These are phyloP conservation scores for Reticulitermes speratus DNA, from an alignment of 1,140 invertebrate genomes.

Conservation along the genomic window DNA sequence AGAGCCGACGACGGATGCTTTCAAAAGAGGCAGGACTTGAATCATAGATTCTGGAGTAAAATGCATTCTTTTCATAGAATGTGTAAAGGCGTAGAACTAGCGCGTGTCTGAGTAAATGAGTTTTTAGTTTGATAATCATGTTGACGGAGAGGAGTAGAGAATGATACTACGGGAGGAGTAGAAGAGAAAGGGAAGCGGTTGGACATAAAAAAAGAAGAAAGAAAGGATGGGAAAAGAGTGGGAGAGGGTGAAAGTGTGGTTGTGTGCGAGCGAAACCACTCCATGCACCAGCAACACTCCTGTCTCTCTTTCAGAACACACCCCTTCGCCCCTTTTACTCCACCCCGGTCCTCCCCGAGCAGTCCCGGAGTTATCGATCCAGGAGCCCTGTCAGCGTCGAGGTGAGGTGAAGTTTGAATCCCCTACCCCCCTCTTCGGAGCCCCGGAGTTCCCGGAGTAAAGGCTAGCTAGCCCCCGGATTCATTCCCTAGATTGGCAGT, in stretches of 20 bases:
- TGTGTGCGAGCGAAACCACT: background rate
- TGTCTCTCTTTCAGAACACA: conserved; percentile 6
- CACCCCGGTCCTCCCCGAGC: background rate
- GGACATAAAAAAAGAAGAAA: background rate
- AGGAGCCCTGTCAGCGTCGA: background rate
- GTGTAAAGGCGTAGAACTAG: background rate
- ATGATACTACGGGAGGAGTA: background rate
- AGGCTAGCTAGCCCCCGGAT: conserved; percentile 3
- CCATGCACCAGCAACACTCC: background rate
- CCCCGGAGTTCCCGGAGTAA: background rate
- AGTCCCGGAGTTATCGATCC: conserved; percentile 1
- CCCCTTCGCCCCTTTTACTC: background rate
- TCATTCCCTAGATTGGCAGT: conserved; percentile 1
- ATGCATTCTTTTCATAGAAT: background rate
- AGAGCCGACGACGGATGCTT: too few species aligned
- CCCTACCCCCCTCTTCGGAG: background rate
- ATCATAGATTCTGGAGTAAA: background rate
- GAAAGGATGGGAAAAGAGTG: background rate
- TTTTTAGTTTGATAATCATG: conserved; percentile 1
- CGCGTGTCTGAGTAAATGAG: background rate
- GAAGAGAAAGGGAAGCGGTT: background rate
- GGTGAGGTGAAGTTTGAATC: conserved; percentile 8
- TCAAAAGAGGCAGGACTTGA: background rate
- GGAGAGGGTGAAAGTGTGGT: background rate
- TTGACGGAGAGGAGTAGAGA: background rate